These are phyloP conservation scores for Ridgeia piscesae DNA, from an alignment of 1,140 invertebrate species.

Conservation along the genomic window DNA sequence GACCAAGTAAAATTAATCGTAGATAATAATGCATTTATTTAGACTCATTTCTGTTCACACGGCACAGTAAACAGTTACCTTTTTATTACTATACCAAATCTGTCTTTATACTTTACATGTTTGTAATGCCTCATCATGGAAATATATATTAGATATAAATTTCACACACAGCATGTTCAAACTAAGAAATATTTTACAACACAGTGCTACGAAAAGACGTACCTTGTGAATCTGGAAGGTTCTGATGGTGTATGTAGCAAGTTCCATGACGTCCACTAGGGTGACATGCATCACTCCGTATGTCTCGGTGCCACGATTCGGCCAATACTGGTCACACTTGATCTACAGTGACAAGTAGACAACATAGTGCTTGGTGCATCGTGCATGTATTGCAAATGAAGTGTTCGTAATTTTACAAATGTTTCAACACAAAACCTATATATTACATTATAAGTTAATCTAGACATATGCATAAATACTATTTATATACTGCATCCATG, in stretches of 20 bases:
- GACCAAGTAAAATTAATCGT: neutral
- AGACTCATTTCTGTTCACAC: neutral
- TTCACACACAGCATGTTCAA: neutral
- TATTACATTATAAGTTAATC: too few relatives aligned
- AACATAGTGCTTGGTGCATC: neutral
- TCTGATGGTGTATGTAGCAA: slow-evolving; percentile 96
- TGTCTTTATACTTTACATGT: neutral
- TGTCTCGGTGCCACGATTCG: slow-evolving; percentile 84
- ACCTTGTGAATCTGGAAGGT: slow-evolving; percentile 68
- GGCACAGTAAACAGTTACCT: neutral
- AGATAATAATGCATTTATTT: neutral
- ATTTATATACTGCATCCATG: too few relatives aligned
- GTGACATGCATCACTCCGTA: slow-evolving; percentile 87
- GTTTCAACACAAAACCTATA: too few relatives aligned
- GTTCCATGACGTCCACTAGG: slow-evolving; percentile 89
- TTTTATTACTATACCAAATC: neutral
- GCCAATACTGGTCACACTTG: slow-evolving; percentile 96
- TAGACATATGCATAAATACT: too few relatives aligned
- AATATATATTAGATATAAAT: neutral
- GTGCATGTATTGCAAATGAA: neutral
- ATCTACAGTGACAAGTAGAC: slow-evolving; percentile 36
- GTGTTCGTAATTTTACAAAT: neutral
- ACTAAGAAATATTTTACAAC: neutral
- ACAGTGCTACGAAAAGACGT: neutral
- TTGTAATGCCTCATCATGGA: neutral